Conservation (phyloP, 1,140 invertebrate species). For the Panagrolaimus sp. region DNA sequence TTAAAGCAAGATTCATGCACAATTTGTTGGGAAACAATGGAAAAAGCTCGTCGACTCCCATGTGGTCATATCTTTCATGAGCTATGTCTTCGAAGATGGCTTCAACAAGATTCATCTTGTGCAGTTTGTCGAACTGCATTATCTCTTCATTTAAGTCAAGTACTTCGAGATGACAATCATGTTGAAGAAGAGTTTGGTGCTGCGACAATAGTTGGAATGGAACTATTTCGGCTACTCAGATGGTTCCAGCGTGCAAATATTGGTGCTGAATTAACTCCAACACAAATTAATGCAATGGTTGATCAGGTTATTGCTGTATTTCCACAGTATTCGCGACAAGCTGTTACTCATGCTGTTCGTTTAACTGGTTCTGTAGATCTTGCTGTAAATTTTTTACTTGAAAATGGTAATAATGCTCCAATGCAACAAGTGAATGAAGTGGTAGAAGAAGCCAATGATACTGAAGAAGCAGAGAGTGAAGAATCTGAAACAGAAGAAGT, state of each 20-base stretch:
- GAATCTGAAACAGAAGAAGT: not conserved
- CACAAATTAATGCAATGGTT: not conserved
- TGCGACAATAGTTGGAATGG: not conserved
- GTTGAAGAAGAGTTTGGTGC: slow-evolving; percentile 8
- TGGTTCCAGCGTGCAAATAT: not conserved
- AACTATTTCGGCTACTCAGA: not conserved
- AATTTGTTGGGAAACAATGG: slow-evolving; percentile 34
- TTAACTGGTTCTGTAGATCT: not conserved
- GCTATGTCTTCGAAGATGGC: slow-evolving; percentile 36
- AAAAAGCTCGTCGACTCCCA: slow-evolving; percentile 36
- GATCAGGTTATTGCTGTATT: not conserved
- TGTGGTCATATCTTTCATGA: slow-evolving; percentile 44
- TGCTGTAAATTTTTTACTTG: not conserved
- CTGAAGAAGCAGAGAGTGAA: not conserved
- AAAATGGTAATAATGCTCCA: not conserved
- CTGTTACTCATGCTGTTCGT: not conserved
- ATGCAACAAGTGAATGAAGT: not conserved
- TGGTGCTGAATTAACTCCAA: not conserved
- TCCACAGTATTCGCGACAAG: not conserved
- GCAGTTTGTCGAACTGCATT: slow-evolving; percentile 40
- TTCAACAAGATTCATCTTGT: slow-evolving; percentile 44
- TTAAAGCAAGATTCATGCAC: slow-evolving; percentile 36
- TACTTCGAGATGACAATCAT: slow-evolving; percentile 20
- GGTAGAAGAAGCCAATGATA: not conserved
- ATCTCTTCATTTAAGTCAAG: slow-evolving; percentile 34